Evolutionary conservation across 2,797 vertebrate genomes (phyloP).

Genomic region (Nothura maculosa): DNA sequence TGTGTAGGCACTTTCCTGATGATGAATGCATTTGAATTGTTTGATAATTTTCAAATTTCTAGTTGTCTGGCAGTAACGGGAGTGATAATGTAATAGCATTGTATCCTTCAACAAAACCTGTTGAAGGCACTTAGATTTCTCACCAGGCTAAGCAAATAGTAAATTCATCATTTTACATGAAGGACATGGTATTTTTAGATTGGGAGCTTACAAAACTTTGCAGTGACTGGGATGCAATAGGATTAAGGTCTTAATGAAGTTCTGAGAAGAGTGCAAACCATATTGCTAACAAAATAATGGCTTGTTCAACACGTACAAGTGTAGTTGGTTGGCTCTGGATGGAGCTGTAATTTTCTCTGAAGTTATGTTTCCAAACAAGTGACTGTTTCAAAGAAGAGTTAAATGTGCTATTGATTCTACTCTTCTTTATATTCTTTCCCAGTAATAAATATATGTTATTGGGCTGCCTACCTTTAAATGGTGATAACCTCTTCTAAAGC

Average conservation of each 20-base stretch:
- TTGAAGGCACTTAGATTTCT: background rate
- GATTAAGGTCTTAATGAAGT: background rate
- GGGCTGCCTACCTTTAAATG: background rate
- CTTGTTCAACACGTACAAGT: background rate
- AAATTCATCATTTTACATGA: background rate
- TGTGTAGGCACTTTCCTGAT: background rate
- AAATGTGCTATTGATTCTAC: background rate
- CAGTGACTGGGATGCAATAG: background rate
- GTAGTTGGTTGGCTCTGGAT: background rate
- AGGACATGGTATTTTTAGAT: background rate
- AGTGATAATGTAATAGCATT: background rate
- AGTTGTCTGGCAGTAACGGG: background rate
- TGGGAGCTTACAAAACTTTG: background rate
- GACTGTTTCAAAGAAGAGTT: background rate
- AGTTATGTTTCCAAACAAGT: background rate
- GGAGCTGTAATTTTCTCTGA: background rate
- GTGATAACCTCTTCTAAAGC: background rate
- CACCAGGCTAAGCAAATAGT: background rate
- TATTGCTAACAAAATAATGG: background rate
- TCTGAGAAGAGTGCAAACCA: background rate
- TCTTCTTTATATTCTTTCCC: background rate
- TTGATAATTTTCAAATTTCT: background rate
- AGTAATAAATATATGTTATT: background rate
- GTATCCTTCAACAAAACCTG: accelerated
- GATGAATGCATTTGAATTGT: background rate